Conservation (phyloP, 2,888 invertebrate genomes). For the Didymodactylos carnosus region DNA sequence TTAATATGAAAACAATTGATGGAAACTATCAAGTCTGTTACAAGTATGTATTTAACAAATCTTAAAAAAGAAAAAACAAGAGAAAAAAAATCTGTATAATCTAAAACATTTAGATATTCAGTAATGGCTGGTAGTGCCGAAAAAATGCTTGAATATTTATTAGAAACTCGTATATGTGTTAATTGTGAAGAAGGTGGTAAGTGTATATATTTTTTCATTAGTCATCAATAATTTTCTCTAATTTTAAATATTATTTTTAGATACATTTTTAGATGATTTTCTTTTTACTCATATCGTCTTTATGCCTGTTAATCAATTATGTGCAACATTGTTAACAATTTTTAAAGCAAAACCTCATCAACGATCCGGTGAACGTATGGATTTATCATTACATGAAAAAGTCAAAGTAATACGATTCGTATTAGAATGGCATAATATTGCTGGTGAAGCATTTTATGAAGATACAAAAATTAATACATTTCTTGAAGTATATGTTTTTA, state of each 20-base stretch:
- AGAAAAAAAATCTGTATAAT: too few relatives aligned
- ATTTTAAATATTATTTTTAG: too few relatives aligned
- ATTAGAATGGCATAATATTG: constrained; percentile 52
- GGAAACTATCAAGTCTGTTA: constrained; percentile 40
- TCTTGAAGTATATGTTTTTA: constrained; percentile 52
- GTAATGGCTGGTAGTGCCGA: constrained; percentile 67
- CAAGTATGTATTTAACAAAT: constrained; percentile 38
- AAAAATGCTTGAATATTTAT: constrained; percentile 63
- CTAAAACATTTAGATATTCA: constrained; percentile 46
- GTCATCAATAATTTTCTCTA: too few relatives aligned
- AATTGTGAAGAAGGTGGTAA: constrained; percentile 37
- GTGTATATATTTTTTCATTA: too few relatives aligned
- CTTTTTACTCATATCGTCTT: constrained; percentile 61
- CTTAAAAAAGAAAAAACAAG: too few relatives aligned
- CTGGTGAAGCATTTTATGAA: constrained; percentile 53
- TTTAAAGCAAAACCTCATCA: constrained; percentile 33
- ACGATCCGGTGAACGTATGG: neutral
- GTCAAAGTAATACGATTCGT: constrained; percentile 44
- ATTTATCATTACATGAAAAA: neutral
- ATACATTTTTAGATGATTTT: constrained; percentile 61
- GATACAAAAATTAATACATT: constrained; percentile 51
- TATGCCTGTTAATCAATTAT: constrained; percentile 54
- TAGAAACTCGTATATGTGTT: constrained; percentile 55
- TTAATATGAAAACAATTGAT: constrained; percentile 22
- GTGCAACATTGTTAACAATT: constrained; percentile 52